Base-by-base conservation (phyloP, 2,797 vertebrate species). In the Eulemur coronatus region DNA sequence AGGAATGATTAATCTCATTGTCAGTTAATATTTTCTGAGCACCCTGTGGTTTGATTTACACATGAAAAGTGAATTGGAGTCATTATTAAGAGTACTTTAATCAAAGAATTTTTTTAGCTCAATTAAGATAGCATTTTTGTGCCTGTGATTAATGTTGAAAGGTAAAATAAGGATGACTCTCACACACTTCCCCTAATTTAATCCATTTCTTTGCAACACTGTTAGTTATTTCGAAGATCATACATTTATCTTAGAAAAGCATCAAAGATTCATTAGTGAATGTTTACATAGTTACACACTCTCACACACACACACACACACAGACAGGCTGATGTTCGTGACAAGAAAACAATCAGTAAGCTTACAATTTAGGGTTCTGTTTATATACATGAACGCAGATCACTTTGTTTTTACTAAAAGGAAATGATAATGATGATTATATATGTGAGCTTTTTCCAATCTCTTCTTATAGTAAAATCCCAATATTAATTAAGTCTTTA, bases 51-150 rank as follows among this genome's bases (percentile, higher is more conserved):
- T 98, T 94, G 90, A 97, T 96, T 93, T 94, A 95, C 88, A 95
- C 84, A 70, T 70, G 81, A 88, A 95, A 97, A 97, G 67, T 93
- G 91, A 96, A 88, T 85, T 90, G 67, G 70, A 96, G 87, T 88
- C 88, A 95, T 95, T 82, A 96, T 91, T 91, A 97, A 96, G 93
- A 67, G 81, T 91, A 94, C 69, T 81, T 89, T 92, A 97, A 97
- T 96, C 89, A 97, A 95, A 95, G 38, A n/a, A 41, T 38, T 79
- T 84, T 94, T 97, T 97, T 75, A 69, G 79, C 57, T 88, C 76
- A 96, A 86, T 97, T 96, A 95, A 92, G 81, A 88, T 17, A 94
- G 46, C 59, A 79, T 73, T 95, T 97, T 93, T 80, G 72, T 95
- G 81, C 15, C 52, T 92, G 63, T 90, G 76, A 95, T 96, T 96